Conservation (phyloP, 2,797 vertebrate species). For the Sus cebifrons region DNA sequence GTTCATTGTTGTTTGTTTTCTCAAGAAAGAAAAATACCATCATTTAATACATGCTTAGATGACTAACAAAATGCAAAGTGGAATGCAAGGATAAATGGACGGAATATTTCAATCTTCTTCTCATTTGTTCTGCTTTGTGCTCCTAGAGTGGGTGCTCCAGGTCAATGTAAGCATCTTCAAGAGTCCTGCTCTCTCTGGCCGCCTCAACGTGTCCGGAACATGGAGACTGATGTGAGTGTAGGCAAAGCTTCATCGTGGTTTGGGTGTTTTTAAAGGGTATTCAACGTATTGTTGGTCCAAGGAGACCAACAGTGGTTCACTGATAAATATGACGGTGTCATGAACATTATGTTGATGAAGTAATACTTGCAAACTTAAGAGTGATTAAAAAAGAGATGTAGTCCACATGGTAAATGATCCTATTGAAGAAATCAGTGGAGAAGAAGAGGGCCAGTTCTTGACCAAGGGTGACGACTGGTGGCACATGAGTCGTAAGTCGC, state of each 20-base stretch:
- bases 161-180: neutral
- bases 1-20: neutral
- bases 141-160: accelerated
- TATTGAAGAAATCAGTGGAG: neutral
- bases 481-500: neutral
- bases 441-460: neutral
- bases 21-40: neutral
- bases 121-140: neutral
- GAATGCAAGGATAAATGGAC: neutral
- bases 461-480: neutral
- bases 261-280: neutral
- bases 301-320: neutral
- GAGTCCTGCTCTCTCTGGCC: accelerated
- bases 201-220: accelerated
- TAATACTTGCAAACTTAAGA: neutral
- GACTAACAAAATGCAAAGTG: neutral
- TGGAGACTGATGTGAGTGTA: neutral
- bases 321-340: neutral
- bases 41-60: neutral
- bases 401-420: no score
- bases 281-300: neutral
- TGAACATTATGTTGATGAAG: neutral
- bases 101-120: neutral
- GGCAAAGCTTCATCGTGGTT: neutral
- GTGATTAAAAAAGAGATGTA: neutral